Percentiles rank a stretch among this genome's conserved stretches.
phyloP scores from a whole-genome alignment of 2,888 invertebrate genomes.

The Elysia crispata region DNA sequence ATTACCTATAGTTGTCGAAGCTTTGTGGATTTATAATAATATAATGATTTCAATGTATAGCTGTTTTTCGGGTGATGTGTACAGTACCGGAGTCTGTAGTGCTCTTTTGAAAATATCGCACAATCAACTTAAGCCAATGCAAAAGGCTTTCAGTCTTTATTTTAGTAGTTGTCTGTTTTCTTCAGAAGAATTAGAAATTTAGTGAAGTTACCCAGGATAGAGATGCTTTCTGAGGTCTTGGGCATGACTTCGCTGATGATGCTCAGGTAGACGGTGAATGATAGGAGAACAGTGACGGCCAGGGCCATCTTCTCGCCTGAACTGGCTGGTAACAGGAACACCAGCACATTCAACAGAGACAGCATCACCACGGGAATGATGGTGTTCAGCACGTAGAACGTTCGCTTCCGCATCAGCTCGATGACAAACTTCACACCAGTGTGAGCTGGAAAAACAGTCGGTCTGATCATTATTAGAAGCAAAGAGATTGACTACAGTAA shows the following conservation, averaged over 20 bases:
- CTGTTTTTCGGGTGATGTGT: no score
- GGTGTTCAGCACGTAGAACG: conserved; percentile 64
- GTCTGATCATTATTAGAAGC: no score
- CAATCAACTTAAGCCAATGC: no score
- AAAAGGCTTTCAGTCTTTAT: no score
- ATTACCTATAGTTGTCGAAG: no score
- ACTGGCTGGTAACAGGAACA: conserved; percentile 61
- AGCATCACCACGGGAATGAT: conserved; percentile 63
- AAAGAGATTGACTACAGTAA: no score
- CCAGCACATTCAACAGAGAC: conserved; percentile 62
- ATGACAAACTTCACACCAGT: conserved; percentile 57
- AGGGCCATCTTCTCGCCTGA: conserved; percentile 66
- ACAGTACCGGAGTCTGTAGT: no score
- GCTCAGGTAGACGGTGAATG: conserved; percentile 64
- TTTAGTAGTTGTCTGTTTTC: no score
- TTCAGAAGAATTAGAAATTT: no score
- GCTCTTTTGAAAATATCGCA: no score
- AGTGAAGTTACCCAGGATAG: conserved; percentile 58
- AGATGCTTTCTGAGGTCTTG: conserved; percentile 64
- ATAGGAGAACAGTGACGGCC: conserved; percentile 63
- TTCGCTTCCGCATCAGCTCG: conserved; percentile 57
- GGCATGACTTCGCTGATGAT: conserved; percentile 66
- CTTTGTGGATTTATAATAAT: no score
- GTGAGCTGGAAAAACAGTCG: conserved; percentile 47
- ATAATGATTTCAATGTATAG: no score